Evolutionary conservation across 2,888 invertebrate species (phyloP), one percentile per base, ranked within the genome.

Genomic region (Andrena marginata): DNA sequence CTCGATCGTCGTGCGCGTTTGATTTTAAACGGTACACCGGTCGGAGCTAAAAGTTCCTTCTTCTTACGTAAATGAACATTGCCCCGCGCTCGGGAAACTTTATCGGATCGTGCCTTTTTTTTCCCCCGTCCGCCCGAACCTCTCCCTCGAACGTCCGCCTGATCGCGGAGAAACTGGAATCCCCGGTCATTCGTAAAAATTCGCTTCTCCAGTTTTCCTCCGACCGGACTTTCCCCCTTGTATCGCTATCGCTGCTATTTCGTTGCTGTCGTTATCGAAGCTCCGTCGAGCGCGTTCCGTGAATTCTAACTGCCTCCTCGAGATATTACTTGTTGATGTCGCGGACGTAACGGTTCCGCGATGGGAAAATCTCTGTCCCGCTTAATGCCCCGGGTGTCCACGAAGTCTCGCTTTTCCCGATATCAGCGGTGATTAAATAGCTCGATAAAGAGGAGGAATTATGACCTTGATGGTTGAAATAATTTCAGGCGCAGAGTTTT

Each of bases 251-350:
- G 82, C 16, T 56, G 62, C 23, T 33, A 35, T 71, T 62, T 68
- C 68, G 49, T 8, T 35, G 48, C 42, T 1, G 10, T 54, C 59
- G 81, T 67, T 81, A 73, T 77, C 81, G 69, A 1, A 26, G 10
- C 35, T 42, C 13, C 1, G 59, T 16, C 5, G 20, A 35, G 56
- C 56, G 56, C 48, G 20, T 62, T 63, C 62, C 42, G 26, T 23
- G 59, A 71, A 65, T 51, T 35, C 54, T 56, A 23, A 16, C 13
- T 54, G 59, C 29, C 8, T 42, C 42, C n/a, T 26, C 65, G 29
- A 49, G 60, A 81, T 75, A 75, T 74, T 60, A 75, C 81, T 82
- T 82, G 75, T 80, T 81, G 75, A 81, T 80, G 73, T 54, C 42
- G 69, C 6, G 68, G 31, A 33, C 20, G 29, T 3, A 64, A 69